Base-by-base conservation (phyloP, 92 coral and sea anemone species). In the Palythoa caribaeorum region DNA sequence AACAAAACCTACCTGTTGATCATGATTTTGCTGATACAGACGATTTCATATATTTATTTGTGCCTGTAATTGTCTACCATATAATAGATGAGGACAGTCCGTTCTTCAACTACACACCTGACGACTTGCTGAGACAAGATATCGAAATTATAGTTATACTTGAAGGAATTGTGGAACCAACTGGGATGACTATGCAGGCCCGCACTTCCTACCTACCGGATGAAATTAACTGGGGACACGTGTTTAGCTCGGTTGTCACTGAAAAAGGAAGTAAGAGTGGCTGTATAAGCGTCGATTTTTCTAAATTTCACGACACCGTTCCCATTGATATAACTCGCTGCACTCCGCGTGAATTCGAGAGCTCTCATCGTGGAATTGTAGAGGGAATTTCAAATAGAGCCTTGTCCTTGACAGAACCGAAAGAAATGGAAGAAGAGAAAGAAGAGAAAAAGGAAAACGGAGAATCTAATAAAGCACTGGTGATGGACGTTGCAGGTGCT, bases 131-230 rank as follows among this genome's bases (percentile, higher is more conserved):
- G 83, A 52, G 88, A 51, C 69, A 66, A 1, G 94, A 92, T 38
- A 78, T 92, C 16, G 97, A 92, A 87, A 85, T 94, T 21, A 89
- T 94, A 16, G 97, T 91, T 15, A 76, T 94, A 44, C 75, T 94
- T 14, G 95, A 90, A 77, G 97, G 97, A 36, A 92, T 93, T 36
- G 91, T 94, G 9, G 97, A 94, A 60, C 89, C 97, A 4, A 94
- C 97, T 0, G 93, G 97, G 20, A 94, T 94, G 97, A 89, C 94
- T 1, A 89, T 91, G 78, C 95, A 94, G 77, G 97, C 97, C 5
- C 86, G 97, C 47, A 94, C 97, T 5, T 94, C 97, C 52, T 94
- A 94, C 63, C 73, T 94, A 63, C 88, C 93, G 5, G 97, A 94
- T 40, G 97, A 94, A 75, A 92, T 94, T 38, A 76, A 92, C 35